Conservation (phyloP, 2,113 vertebrate genomes). For the Channa maculata region DNA sequence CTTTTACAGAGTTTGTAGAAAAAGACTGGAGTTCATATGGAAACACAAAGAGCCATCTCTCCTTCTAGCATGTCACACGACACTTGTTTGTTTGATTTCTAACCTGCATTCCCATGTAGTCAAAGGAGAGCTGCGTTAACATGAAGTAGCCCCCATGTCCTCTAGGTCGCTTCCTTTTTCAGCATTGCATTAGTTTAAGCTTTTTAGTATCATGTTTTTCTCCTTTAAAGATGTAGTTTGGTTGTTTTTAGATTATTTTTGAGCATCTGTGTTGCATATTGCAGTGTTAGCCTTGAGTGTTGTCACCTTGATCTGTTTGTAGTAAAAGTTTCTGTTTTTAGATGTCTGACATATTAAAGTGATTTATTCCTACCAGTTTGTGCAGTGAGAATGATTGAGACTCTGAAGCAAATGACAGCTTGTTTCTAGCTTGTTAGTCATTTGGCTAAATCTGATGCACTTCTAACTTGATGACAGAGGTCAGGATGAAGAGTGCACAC, state of each 20-base stretch:
- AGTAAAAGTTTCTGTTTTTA: conserved; percentile 66
- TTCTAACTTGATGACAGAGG: not conserved
- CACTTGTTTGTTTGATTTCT: conserved; percentile 34
- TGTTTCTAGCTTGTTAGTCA: not conserved
- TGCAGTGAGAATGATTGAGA: conserved; percentile 33
- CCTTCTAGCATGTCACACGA: conserved; percentile 1
- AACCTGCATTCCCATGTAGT: conserved; percentile 32
- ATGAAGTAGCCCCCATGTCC: conserved; percentile 28
- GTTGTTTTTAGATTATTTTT: conserved; percentile 44
- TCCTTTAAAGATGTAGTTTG: conserved; percentile 56
- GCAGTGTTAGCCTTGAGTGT: conserved; percentile 54
- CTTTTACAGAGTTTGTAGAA: conserved; percentile 44
- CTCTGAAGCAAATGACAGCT: not conserved
- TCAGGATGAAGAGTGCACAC: conserved; percentile 1
- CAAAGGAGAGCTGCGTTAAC: conserved; percentile 21
- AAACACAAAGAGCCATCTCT: conserved; percentile 32
- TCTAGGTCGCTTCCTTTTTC: conserved; percentile 35
- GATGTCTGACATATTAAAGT: conserved; percentile 78
- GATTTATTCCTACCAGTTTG: conserved; percentile 34
- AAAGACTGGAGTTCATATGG: conserved; percentile 10
- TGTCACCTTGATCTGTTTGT: conserved; percentile 54
- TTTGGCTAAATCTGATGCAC: not conserved
- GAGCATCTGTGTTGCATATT: conserved; percentile 66
- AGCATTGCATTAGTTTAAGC: conserved; percentile 45
- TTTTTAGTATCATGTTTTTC: conserved; percentile 58